These are phyloP conservation scores for Platyura marginata DNA, from an alignment of 1,140 invertebrate species.

Conservation along the genomic window DNA sequence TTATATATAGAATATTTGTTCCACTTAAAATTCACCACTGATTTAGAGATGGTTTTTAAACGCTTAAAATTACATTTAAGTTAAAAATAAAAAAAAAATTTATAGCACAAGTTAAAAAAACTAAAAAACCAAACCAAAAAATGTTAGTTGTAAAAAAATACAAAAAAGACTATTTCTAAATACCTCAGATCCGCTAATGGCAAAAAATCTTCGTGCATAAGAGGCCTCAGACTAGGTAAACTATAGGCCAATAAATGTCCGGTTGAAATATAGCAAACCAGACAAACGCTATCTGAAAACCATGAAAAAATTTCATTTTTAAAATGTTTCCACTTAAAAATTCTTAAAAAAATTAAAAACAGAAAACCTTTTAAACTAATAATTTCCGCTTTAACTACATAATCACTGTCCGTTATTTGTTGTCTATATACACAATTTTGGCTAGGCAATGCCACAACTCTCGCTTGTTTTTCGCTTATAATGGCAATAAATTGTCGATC, in stretches of 20 bases:
- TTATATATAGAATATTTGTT: too few species aligned
- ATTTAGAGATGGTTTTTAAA: too few species aligned
- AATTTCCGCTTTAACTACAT: slow-evolving; percentile 87
- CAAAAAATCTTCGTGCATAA: slow-evolving; percentile 85
- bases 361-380: slow-evolving; percentile 72
- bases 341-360: background rate
- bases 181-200: slow-evolving; percentile 87
- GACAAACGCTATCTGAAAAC: slow-evolving; percentile 75
- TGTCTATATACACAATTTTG: slow-evolving; percentile 80
- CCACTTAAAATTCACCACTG: too few species aligned
- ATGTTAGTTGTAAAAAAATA: background rate
- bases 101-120: too few species aligned
- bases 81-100: too few species aligned
- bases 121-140: background rate
- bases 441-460: slow-evolving; percentile 83
- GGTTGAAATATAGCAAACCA: slow-evolving; percentile 84
- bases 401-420: slow-evolving; percentile 69
- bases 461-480: slow-evolving; percentile 85
- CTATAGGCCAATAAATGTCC: slow-evolving; percentile 83
- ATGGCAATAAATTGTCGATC: slow-evolving; percentile 88
- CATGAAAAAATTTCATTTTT: too few species aligned
- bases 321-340: background rate
- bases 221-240: slow-evolving; percentile 76
- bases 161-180: background rate
- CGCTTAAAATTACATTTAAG: too few species aligned